phyloP scores from a whole-genome alignment of 2,888 invertebrate species.

The Oxycera nigricornis region DNA sequence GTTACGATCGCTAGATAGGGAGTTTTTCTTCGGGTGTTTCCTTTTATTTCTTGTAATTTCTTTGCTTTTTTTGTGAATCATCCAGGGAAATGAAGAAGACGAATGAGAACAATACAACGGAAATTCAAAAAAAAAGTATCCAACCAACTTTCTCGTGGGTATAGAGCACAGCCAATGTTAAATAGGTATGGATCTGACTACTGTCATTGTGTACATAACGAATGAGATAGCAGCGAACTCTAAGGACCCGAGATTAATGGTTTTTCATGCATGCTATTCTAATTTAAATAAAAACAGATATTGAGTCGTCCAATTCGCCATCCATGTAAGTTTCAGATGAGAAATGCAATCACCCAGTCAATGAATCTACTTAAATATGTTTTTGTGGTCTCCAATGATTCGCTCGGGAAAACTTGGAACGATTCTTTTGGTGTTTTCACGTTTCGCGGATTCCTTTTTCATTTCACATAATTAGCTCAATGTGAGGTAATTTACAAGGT shows the following conservation, averaged over 20 bases:
- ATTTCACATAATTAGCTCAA: no score
- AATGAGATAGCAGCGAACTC: neutral
- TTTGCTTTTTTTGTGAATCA: neutral
- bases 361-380: neutral
- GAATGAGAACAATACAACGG: constrained; percentile 13
- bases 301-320: neutral
- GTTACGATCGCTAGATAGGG: constrained; percentile 9
- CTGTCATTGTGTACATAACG: no score
- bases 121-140: constrained; percentile 14
- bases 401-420: neutral
- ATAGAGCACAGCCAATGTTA: neutral
- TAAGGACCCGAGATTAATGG: constrained; percentile 7
- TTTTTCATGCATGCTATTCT: constrained; percentile 3
- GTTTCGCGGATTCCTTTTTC: no score
- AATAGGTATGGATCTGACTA: neutral
- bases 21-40: neutral
- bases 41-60: constrained; percentile 17
- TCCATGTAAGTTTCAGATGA: neutral
- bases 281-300: constrained; percentile 11
- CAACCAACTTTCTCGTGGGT: neutral
- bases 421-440: no score
- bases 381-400: neutral
- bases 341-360: neutral
- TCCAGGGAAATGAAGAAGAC: constrained; percentile 20
- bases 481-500: no score